A percentile compares a stretch with the other conserved stretches of the same genome.
These are phyloP conservation scores for Apus apus DNA, from an alignment of 2,113 vertebrate species.

Conservation along the genomic window DNA sequence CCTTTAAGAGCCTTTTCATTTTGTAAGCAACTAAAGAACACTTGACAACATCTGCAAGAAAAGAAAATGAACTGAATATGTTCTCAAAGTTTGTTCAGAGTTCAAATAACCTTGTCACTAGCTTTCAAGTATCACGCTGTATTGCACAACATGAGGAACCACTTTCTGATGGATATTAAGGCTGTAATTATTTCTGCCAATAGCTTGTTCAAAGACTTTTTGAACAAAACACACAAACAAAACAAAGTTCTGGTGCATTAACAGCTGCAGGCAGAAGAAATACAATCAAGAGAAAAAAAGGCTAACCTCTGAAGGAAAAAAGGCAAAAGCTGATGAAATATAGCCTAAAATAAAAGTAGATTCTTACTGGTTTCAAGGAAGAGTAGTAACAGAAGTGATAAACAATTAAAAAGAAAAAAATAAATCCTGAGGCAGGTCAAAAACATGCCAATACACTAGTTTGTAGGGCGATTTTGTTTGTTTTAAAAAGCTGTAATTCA, in stretches of 20 bases:
- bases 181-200: constrained; percentile 15
- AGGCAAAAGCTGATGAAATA: background rate
- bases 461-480: background rate
- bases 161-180: constrained; percentile 25
- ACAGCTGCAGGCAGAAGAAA: background rate
- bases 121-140: constrained; percentile 9
- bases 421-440: background rate
- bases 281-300: background rate
- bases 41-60: constrained; percentile 26
- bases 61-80: background rate
- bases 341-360: background rate
- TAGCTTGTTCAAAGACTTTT: constrained; percentile 18
- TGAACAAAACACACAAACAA: background rate
- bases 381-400: background rate
- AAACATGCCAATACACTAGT: background rate
- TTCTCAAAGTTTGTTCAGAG: constrained; percentile 12
- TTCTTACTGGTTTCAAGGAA: background rate
- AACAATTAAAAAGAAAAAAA: background rate
- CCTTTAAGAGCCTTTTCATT: background rate
- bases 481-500: background rate
- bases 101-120: constrained; percentile 40
- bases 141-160: constrained; percentile 39
- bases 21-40: background rate
- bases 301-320: background rate
- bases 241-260: background rate